These are phyloP conservation scores for Montipora cactus DNA, from an alignment of 64 coral and sea anemone species.

Conservation along the genomic window DNA sequence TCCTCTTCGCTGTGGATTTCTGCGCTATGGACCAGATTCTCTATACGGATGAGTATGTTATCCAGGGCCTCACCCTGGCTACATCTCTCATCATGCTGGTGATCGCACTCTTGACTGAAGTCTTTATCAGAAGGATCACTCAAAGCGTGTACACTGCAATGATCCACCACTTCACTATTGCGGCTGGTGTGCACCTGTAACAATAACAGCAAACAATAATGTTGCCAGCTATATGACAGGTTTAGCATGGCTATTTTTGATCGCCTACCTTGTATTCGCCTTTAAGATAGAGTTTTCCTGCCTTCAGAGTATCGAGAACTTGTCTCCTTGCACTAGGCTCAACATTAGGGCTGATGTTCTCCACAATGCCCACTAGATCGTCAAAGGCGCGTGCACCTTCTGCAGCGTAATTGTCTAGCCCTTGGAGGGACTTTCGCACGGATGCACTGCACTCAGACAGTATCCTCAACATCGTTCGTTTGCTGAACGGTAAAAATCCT, in stretches of 20 bases:
- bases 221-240: no score
- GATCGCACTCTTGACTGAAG: neutral
- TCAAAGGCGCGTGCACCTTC: neutral
- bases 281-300: no score
- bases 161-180: slow-evolving; percentile 6
- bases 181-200: neutral
- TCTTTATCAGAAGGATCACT: neutral
- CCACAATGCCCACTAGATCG: neutral
- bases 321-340: no score
- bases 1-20: no score
- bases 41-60: neutral
- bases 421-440: no score
- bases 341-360: neutral
- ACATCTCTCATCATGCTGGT: neutral
- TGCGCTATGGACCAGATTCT: neutral
- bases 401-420: no score
- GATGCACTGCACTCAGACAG: slow-evolving; percentile 30
- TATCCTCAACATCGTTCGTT: slow-evolving; percentile 48
- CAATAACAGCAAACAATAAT: neutral
- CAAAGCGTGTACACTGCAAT: slow-evolving; percentile 9
- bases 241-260: no score
- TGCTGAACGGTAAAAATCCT: slow-evolving; percentile 33
- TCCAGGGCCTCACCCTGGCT: neutral
- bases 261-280: no score
- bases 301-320: no score